Conservation (phyloP, 2,888 invertebrate species). For the Drosophila neonasuta region DNA sequence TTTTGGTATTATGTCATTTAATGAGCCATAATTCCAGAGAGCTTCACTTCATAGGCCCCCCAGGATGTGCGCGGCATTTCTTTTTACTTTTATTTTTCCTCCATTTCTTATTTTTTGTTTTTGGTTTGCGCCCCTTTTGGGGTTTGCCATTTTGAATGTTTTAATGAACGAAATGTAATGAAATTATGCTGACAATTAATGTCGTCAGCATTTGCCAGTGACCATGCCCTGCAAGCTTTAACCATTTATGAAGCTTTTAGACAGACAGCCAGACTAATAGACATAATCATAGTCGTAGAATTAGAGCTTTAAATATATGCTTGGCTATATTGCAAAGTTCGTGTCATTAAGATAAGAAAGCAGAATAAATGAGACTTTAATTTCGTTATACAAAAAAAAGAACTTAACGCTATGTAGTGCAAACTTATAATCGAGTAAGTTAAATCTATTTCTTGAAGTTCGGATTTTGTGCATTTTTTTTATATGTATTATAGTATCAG, state of each 20-base stretch:
- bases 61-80: slow-evolving; percentile 39
- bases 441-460: not conserved
- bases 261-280: not conserved
- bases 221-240: slow-evolving; percentile 27
- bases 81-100: slow-evolving; percentile 27
- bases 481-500: slow-evolving; percentile 27
- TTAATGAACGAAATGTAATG: slow-evolving; percentile 70
- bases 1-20: slow-evolving; percentile 70
- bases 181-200: slow-evolving; percentile 71
- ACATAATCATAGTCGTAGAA: not conserved
- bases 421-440: not conserved
- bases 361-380: not conserved
- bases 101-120: slow-evolving; percentile 31
- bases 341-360: not conserved
- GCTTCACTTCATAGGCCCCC: slow-evolving; percentile 45
- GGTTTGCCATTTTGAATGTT: slow-evolving; percentile 61
- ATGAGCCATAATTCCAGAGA: slow-evolving; percentile 71
- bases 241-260: slow-evolving; percentile 24
- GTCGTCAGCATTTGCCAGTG: slow-evolving; percentile 40
- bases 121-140: slow-evolving; percentile 16
- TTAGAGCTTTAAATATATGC: not conserved
- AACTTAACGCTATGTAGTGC: not conserved
- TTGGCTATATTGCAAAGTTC: not conserved
- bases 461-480: not conserved
- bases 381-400: not conserved